phyloP scores from a whole-genome alignment of 1,140 invertebrate species.

The Rhyzopertha dominica region DNA sequence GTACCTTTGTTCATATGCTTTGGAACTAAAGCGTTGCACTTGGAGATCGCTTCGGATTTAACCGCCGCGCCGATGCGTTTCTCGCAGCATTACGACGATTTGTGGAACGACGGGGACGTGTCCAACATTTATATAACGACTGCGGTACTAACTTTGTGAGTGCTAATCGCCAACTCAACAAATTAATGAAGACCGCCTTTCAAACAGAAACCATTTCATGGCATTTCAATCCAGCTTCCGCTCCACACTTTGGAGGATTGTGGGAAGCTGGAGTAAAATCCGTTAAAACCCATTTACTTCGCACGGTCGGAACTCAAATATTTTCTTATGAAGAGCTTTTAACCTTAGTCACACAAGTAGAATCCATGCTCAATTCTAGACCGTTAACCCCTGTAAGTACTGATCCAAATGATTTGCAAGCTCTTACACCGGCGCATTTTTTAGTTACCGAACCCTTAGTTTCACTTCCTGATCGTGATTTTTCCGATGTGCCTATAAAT shows the following conservation, averaged over 20 bases:
- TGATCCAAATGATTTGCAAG: no score
- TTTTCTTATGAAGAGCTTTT: slow-evolving; percentile 3
- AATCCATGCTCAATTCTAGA: no score
- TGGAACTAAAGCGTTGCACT: slow-evolving; percentile 1
- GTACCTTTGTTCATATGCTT: no score
- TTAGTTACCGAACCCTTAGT: no score
- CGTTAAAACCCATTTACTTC: slow-evolving; percentile 1
- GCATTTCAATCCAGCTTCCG: slow-evolving; percentile 43
- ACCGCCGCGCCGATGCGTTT: slow-evolving; percentile 1
- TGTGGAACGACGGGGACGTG: no score
- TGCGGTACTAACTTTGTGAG: slow-evolving; percentile 27
- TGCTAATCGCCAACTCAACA: slow-evolving; percentile 8
- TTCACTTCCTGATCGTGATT: no score
- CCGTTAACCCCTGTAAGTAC: no score
- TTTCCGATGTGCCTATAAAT: no score
- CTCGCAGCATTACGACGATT: no score
- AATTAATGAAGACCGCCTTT: no score
- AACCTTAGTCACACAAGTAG: no score
- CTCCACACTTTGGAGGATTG: slow-evolving; percentile 44
- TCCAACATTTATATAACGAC: slow-evolving; percentile 26
- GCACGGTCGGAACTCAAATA: not conserved
- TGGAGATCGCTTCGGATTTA: slow-evolving; percentile 4
- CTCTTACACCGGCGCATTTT: no score
- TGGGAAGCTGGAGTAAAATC: slow-evolving; percentile 35
- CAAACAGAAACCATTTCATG: slow-evolving; percentile 35